These are phyloP conservation scores for Agrochola lychnidis DNA, from an alignment of 2,888 invertebrate genomes.

Conservation along the genomic window DNA sequence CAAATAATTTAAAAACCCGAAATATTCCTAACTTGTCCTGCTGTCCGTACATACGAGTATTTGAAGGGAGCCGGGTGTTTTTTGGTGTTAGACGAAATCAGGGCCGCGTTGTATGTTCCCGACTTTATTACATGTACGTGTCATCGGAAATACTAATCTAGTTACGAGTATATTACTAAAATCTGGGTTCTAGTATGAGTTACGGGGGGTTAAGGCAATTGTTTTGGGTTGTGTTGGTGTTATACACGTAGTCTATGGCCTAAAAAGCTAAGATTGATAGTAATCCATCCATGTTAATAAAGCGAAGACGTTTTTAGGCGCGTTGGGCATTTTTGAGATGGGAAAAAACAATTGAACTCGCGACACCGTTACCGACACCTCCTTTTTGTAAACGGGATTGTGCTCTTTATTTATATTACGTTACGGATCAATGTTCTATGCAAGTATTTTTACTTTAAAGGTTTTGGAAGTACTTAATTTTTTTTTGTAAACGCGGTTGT, in stretches of 20 bases:
- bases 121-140: constrained; percentile 52
- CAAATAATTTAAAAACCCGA: neutral
- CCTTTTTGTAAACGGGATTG: too few species aligned
- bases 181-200: constrained; percentile 22
- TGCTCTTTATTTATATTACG: too few species aligned
- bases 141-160: constrained; percentile 50
- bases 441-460: too few species aligned
- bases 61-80: constrained; percentile 55
- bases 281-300: neutral
- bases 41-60: constrained; percentile 19
- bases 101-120: constrained; percentile 28
- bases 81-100: constrained; percentile 43
- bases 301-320: too few species aligned
- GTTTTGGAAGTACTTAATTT: too few species aligned
- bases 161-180: constrained; percentile 40
- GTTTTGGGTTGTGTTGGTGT: neutral
- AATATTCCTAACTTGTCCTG: constrained; percentile 4
- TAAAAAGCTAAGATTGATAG: neutral
- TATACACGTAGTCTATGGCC: neutral
- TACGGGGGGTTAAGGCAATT: neutral
- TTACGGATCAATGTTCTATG: too few species aligned
- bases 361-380: too few species aligned
- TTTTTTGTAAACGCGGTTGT: too few species aligned
- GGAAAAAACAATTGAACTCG: too few species aligned
- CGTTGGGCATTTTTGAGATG: too few species aligned